phyloP scores from a whole-genome alignment of 2,797 vertebrate species.

The Enteromius afrohamiltoni region DNA sequence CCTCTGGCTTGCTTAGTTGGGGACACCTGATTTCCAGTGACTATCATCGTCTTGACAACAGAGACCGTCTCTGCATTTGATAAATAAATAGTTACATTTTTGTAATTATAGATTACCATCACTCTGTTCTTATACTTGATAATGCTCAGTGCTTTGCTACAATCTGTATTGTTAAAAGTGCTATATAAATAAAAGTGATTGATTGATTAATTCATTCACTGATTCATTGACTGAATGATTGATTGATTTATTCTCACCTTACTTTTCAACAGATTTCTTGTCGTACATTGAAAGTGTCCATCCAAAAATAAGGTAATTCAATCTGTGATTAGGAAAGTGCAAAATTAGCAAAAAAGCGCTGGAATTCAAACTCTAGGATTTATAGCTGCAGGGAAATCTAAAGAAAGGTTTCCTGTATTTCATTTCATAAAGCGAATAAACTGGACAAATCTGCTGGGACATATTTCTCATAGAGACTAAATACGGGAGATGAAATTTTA shows the following conservation, averaged over 20 bases:
- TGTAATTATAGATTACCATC: too few species aligned
- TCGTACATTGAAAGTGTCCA: neutral
- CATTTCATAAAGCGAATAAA: conserved; percentile 25
- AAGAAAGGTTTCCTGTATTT: conserved; percentile 26
- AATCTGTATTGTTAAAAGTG: too few species aligned
- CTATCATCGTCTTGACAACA: too few species aligned
- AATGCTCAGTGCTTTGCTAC: too few species aligned
- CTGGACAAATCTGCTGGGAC: conserved; percentile 24
- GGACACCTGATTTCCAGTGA: too few species aligned
- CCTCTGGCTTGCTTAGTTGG: too few species aligned
- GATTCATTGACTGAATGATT: too few species aligned
- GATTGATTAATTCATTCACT: too few species aligned
- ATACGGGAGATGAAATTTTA: conserved; percentile 26
- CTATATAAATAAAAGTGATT: too few species aligned
- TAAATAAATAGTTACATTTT: too few species aligned
- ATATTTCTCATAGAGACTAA: conserved; percentile 22
- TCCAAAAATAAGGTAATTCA: neutral
- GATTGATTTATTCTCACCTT: neutral
- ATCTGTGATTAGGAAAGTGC: neutral
- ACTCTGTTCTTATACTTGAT: too few species aligned
- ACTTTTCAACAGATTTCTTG: neutral
- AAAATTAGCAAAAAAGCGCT: neutral
- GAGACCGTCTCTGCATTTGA: too few species aligned
- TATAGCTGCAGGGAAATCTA: conserved; percentile 21
- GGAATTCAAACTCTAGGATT: neutral